A percentile compares a stretch with the other conserved stretches of the same genome.
Conservation (phyloP, 2,113 vertebrate genomes). For the Neolamprologus caudopunctatus region DNA sequence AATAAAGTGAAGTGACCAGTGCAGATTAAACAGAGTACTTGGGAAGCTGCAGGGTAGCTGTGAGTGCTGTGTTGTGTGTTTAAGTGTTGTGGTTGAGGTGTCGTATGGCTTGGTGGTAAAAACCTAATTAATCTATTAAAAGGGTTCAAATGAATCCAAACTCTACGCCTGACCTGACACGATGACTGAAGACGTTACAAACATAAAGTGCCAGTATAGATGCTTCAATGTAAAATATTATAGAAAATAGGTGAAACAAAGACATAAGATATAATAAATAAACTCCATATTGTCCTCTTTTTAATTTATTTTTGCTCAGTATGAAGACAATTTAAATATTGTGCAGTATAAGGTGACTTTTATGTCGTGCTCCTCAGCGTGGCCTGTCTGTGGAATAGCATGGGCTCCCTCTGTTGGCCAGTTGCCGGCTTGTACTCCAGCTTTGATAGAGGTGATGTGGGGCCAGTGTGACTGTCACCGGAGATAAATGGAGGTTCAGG, state of each 20-base stretch:
- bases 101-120: too few species aligned
- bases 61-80: too few species aligned
- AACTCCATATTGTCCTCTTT: background rate
- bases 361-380: background rate
- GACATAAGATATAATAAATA: background rate
- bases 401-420: slow-evolving; percentile 69
- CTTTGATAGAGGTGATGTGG: background rate
- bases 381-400: slow-evolving; percentile 39
- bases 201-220: background rate
- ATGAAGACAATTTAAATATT: background rate
- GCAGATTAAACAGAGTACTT: too few species aligned
- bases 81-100: too few species aligned
- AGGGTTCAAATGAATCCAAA: background rate
- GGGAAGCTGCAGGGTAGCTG: too few species aligned
- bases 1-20: too few species aligned
- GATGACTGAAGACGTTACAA: background rate
- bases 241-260: background rate
- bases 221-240: background rate
- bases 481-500: slow-evolving; percentile 25
- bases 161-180: background rate
- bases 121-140: background rate
- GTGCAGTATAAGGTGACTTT: background rate
- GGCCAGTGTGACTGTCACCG: background rate
- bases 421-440: background rate
- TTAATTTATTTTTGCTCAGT: background rate